Evolutionary conservation across 37 sponge, comb jelly and placozoan species (phyloP), one percentile per base, ranked within the genome.

Genomic region (Cliona cf. orientalis): DNA sequence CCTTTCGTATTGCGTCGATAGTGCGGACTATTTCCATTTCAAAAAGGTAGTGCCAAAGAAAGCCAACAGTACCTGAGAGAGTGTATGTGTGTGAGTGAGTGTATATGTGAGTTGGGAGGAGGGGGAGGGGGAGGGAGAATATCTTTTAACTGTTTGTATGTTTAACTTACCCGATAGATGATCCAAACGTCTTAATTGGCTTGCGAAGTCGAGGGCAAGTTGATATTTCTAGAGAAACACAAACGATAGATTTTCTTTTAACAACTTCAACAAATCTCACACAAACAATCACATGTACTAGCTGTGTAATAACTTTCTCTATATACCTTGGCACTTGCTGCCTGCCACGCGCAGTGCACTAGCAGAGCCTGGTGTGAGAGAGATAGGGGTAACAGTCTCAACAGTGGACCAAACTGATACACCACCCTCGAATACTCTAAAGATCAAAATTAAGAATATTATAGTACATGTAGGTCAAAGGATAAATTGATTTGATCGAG

Each of bases 311-410:
- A n/a, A n/a, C n/a, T n/a, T n/a, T n/a, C n/a, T n/a, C n/a, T 19
- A 17, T 49, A 61, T n/a, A 12, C 63, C 26, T n/a, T 61, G 25
- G 5, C 7, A 25, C 6, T 7, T 22, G 76, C 53, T 35, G 73
- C 77, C 70, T 84, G 77, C 85, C 85, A 84, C 6, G 77, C 60
- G 29, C 60, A 76, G 77, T 84, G 85, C n/a, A 84, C 36, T 28
- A 84, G 76, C 0, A 84, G 69, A 3, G 66, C 53, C 6, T 11
- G 7, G 58, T 56, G 35, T 0, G 68, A 75, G 19, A 84, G 77
- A 26, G 85, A 36, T 55, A 19, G 40, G 2, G 69, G 69, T 3
- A 84, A 45, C 60, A 84, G 55, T n/a, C 37, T 75, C 60, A 84
- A 60, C 2, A 84, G 76, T 11, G 85, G 76, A 11, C 41, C 17